Base-by-base conservation (phyloP, 2,113 vertebrate genomes). In the Laticauda colubrina region DNA sequence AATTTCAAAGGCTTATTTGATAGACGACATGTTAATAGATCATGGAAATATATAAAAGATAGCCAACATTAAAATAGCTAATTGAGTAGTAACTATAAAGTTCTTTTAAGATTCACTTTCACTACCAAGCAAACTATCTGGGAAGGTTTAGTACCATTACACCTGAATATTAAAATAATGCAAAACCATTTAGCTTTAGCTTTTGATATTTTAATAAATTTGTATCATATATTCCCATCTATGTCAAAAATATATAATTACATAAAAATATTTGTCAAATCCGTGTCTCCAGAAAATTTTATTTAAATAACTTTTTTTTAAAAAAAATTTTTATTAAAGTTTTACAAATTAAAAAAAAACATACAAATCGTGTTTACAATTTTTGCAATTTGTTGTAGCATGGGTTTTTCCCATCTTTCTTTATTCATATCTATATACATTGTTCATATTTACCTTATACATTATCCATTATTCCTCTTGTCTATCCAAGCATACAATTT, bases 1-100 rank as follows among this genome's bases (percentile, higher is more conserved):
- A 96, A 96, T 98, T 98, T 96, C 96, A 96, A 97, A 97, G 92
- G 64, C 91, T 94, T 94, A 92, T 94, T 96, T 96, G 96, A 96
- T 95, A 97, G 95, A 93, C 96, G 94, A 96, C 94, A 97, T 97
- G 94, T 97, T 97, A 97, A 97, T 94, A 93, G 94, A 95, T 91
- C 92, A 96, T 94, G 43, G 87, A 86, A 95, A 87, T 96, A 93
- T 51, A 91, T 95, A 94, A 93, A 94, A 96, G 97, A 96, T 96
- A 91, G 56, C 94, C 95, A 94, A 56, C 90, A 95, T 97, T 96
- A 97, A 95, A 85, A 91, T 92, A 94, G 75, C 75, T 96, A 95
- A 96, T 45, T 95, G 95, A 96, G 88, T 89, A 59, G 91, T 92
- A 93, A 92, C 94, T 94, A 85, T 57, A 69, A 88, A 92, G 7